Evolutionary conservation across 2,113 vertebrate species (phyloP), one percentile per base, ranked within the genome.

Genomic region (Micromys minutus): DNA sequence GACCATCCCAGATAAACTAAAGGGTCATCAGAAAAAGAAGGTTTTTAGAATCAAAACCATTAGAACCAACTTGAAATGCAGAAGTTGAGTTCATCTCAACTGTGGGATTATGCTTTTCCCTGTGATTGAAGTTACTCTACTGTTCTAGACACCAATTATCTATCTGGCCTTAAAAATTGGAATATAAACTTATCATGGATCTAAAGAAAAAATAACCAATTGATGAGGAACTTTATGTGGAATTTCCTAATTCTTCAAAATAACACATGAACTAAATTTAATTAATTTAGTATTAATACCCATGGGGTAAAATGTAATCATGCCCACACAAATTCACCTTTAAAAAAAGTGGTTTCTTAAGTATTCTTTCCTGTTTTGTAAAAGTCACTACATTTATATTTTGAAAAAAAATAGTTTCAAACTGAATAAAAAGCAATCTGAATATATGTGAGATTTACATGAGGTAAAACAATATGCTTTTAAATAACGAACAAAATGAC

Each of bases 381-480:
- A 83, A 26, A 83, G 36, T 59, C 3, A 50, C 3, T 42, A 7
- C 16, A 7, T 39, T 63, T 95, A 7, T 17, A n/a, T 85, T 93
- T 96, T 75, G 55, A 61, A 74, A 71, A 74, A 71, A 50, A 24
- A 65, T 80, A 52, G 16, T 31, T 69, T 94, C 42, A 88, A 85
- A 88, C 11, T 80, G 9, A 11, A 39, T n/a, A 75, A 87, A 63
- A 47, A 52, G 76, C 77, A 92, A 71, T n/a, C 1, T 81, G 7
- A 87, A 34, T 13, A 75, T 50, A 81, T 76, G 0, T 59, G 59
- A 69, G n/a, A 50, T 75, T 7, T 52, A 86, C 50, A 47, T 80
- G 24, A 85, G 3, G 77, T 12, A 36, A 88, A 29, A 67, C 1
- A 22, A 79, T 1, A 42, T 89, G 59, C 17, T 52, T 88, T 95